A percentile compares a stretch with the other conserved stretches of the same genome.
Conservation (phyloP, 2,797 vertebrate species). For the Orientallactaga sibirica region DNA sequence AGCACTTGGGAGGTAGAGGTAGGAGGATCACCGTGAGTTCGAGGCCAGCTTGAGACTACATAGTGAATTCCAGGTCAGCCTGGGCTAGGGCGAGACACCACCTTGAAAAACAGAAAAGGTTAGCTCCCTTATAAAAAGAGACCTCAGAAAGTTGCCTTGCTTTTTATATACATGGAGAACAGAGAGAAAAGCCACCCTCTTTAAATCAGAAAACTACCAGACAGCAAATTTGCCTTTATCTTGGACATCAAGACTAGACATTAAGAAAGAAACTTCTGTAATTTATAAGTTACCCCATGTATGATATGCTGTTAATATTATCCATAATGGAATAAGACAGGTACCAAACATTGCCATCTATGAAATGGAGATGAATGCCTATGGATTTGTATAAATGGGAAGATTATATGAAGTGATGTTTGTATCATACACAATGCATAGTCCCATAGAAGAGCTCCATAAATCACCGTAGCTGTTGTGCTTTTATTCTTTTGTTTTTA, state of each 20-base stretch:
- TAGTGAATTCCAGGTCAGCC: too few species aligned
- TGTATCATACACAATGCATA: not conserved
- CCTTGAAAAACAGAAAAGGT: not conserved
- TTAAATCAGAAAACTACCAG: not conserved
- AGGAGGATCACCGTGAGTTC: too few species aligned
- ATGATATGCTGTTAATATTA: not conserved
- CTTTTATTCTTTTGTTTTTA: not conserved
- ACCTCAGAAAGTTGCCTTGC: not conserved
- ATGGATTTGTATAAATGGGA: constrained; percentile 3
- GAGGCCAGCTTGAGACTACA: too few species aligned
- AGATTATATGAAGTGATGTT: constrained; percentile 35
- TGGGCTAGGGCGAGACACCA: too few species aligned
- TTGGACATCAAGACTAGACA: not conserved
- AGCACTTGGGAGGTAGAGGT: too few species aligned
- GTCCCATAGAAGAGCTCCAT: not conserved
- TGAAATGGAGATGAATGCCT: constrained; percentile 14
- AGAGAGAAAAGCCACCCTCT: not conserved
- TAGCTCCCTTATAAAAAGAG: not conserved
- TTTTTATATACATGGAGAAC: not conserved
- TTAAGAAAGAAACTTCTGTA: not conserved
- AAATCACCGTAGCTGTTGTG: not conserved
- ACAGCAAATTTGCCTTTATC: not conserved
- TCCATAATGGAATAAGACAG: not conserved
- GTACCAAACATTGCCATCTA: not conserved
- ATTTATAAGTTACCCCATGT: not conserved